Base-by-base conservation (phyloP, 2,797 vertebrate genomes). In the Bucorvus abyssinicus region DNA sequence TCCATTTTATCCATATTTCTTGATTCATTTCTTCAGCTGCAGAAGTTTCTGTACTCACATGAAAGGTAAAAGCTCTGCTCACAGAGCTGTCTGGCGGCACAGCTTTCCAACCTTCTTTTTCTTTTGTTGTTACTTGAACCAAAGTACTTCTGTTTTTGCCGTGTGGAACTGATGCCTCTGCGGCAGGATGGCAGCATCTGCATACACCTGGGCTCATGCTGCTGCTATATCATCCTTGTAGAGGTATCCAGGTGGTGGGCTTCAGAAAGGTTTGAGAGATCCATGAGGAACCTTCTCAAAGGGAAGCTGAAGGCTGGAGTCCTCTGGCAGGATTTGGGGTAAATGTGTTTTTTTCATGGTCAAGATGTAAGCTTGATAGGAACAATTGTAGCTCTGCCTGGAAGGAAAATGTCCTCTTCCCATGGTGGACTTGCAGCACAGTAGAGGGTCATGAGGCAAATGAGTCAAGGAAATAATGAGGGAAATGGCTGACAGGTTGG, bases 151-250 rank as follows among this genome's bases (percentile, higher is more conserved):
- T 29, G 47, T 71, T 45, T 57, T 65, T 81, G 61, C 52, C 0
- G 0, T 40, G 40, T 23, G 57, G 60, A 84, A 47, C 30, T 6
- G 59, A 29, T 87, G 71, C 52, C 44, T 82, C 30, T 64, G 50
- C 36, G 68, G 91, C 55, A 82, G 81, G 45, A 26, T 12, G n/a
- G 79, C 49, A 71, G 57, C 49, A 75, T 23, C 34, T 26, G 3
- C 69, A 24, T n/a, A 19, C 12, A 53, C 42, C 56, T 44, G 40
- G 30, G 53, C 29, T 55, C 0, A 0, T 63, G 64, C 42, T 5
- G 0, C 76, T 16, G 11, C 73, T 79, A 3, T 38, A 7, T 52
- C 29, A 12, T 42, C 57, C 63, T 12, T 44, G 18, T n/a, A 52
- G 30, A 34, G 24, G 13, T 38, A 49, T 57, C 20, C 59, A 50